Evolutionary conservation across 2,797 vertebrate species (phyloP).

Genomic region (Enteromius fasciolatus): DNA sequence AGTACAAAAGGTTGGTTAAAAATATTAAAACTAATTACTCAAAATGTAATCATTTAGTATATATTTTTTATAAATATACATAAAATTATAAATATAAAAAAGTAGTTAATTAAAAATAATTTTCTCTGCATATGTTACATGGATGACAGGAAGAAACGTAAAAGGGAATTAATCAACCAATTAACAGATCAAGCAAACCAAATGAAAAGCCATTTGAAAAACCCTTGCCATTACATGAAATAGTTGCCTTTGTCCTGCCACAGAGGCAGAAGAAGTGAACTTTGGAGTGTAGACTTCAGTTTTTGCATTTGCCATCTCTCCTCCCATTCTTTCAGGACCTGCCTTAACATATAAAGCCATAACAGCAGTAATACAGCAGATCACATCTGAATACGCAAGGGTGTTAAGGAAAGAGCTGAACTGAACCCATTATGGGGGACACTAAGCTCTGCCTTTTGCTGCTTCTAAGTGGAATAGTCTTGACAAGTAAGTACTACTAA

Average conservation of each 20-base stretch:
- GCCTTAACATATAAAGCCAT: constrained; percentile 71
- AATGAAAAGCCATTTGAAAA: constrained; percentile 13
- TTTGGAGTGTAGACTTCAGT: constrained; percentile 71
- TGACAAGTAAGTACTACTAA: constrained; percentile 80
- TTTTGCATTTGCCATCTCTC: constrained; percentile 58
- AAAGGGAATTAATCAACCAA: background rate
- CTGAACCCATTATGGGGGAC: constrained; percentile 84
- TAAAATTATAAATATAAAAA: background rate
- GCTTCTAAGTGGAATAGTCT: constrained; percentile 71
- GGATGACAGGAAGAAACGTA: background rate
- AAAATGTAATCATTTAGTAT: background rate
- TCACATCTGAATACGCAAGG: constrained; percentile 73
- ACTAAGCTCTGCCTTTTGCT: constrained; percentile 82
- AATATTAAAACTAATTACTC: background rate
- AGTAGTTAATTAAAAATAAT: too few species aligned
- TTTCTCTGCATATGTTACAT: background rate
- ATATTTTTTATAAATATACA: background rate
- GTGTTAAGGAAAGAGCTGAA: constrained; percentile 73
- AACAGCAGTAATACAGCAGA: constrained; percentile 59
- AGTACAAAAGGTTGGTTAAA: background rate
- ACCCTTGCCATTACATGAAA: constrained; percentile 56
- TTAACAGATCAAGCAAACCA: background rate
- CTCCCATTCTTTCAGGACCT: constrained; percentile 32
- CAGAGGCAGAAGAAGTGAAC: constrained; percentile 73
- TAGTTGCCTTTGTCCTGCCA: constrained; percentile 78